Evolutionary conservation across 2,797 vertebrate species (phyloP), one percentile per base, ranked within the genome.

Genomic region (Morus bassanus): DNA sequence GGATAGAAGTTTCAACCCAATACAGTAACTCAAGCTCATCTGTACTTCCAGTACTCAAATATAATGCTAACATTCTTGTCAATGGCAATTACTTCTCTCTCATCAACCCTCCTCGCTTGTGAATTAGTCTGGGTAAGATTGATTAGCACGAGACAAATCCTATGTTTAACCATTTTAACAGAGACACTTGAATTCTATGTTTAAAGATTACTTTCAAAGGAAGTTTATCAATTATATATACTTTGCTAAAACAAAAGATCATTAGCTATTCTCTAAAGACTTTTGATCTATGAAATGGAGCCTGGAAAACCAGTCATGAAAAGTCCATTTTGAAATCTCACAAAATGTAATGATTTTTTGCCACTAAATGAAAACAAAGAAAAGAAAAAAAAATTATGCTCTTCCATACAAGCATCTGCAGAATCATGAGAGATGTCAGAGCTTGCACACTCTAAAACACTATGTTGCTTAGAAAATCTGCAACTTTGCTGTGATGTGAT

Each of bases 201-300:
- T 93, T 91, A 96, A 94, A 87, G 67, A 89, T 76, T 76, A 87
- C 46, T 86, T 93, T 75, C 46, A 73, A 74, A 63, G 9, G 46
- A 91, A 85, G 33, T n/a, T 84, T 86, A 91, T 73, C 69, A 86
- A 75, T 86, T 88, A 85, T 8, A 67, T 11, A 80, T 46, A 59
- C 22, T 81, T 73, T 56, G 17, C 46, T 81, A 86, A 74, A 87
- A 64, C 33, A 88, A 65, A 43, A 85, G 27, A 59, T 8, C 37
- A 54, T 64, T 54, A 81, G 10, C 50, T 81, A 33, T 19, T 80
- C 82, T 88, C 43, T 33, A 74, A 94, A 91, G 76, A 73, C 22
- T 84, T 91, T 48, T 39, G 15, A 78, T 93, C 77, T 48, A 76
- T 33, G 88, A 88, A 88, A 75, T 2, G 45, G 35, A 69, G n/a